Percentiles rank a stretch among this genome's conserved stretches.
Conservation (phyloP, 2,113 vertebrate genomes). For the Eonycteris spelaea region DNA sequence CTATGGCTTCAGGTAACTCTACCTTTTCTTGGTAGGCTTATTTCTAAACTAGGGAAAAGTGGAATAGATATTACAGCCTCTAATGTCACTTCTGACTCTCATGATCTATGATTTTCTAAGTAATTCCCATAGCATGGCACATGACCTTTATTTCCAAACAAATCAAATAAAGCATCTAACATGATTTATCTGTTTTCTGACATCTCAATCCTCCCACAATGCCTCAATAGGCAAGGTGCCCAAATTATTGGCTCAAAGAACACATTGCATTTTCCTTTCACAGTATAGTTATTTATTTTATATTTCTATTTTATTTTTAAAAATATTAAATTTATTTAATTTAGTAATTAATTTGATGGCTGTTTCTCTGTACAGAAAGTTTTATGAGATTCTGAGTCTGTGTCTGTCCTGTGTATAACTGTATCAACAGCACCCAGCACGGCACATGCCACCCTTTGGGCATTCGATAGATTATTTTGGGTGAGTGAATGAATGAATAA, state of each 20-base stretch:
- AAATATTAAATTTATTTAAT: not conserved
- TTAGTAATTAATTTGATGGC: not conserved
- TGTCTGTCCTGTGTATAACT: not conserved
- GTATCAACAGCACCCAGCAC: not conserved
- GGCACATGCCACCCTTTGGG: accelerated
- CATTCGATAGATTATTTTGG: not conserved
- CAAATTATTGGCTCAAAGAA: not conserved
- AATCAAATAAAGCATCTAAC: not conserved
- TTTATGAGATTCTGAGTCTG: not conserved
- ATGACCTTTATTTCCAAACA: not conserved
- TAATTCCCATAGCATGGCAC: not conserved
- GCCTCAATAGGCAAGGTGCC: not conserved
- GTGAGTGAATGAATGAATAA: not conserved
- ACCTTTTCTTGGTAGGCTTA: not conserved
- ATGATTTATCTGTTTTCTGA: not conserved
- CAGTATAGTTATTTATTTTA: not conserved
- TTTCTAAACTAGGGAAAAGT: not conserved
- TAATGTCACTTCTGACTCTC: not conserved
- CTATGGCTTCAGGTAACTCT: not conserved
- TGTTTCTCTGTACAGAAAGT: not conserved
- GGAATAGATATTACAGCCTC: not conserved
- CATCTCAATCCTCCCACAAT: not conserved
- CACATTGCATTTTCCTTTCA: not conserved
- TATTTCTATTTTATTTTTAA: not conserved
- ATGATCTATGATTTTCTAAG: not conserved